Conservation (phyloP, 2,113 vertebrate genomes). For the Vimba vimba region DNA sequence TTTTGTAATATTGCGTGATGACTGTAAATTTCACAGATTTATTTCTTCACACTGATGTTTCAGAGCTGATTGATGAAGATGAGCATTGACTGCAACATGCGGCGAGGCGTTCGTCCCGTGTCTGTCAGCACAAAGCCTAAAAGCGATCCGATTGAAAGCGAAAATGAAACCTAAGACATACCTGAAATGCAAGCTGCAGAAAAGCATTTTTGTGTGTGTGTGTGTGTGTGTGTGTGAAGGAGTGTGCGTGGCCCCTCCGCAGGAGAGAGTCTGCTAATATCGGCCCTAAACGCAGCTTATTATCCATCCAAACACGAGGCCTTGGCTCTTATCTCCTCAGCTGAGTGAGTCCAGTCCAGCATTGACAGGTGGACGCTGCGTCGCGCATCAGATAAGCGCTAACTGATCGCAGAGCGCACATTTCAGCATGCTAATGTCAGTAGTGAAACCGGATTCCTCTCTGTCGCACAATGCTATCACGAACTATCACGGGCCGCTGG, state of each 20-base stretch:
- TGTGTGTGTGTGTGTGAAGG: slow-evolving; percentile 28
- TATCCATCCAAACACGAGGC: slow-evolving; percentile 47
- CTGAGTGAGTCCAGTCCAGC: slow-evolving; percentile 47
- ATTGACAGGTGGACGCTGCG: slow-evolving; percentile 48
- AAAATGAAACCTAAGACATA: not conserved
- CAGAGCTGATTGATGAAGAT: not conserved
- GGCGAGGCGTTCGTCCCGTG: not conserved
- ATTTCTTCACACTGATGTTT: not conserved
- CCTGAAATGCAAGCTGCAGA: slow-evolving; percentile 17
- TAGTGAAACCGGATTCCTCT: slow-evolving; percentile 66
- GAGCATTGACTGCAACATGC: not conserved
- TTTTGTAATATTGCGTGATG: no score
- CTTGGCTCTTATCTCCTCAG: slow-evolving; percentile 46
- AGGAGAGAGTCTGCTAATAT: slow-evolving; percentile 49
- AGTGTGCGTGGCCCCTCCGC: not conserved
- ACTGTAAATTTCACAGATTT: no score
- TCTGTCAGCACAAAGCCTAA: slow-evolving; percentile 7
- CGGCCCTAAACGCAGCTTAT: slow-evolving; percentile 46
- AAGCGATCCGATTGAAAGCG: not conserved
- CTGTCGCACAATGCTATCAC: slow-evolving; percentile 51
- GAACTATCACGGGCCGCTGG: not conserved
- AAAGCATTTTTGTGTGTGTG: slow-evolving; percentile 20
- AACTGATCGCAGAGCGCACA: slow-evolving; percentile 32
- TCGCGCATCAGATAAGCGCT: slow-evolving; percentile 45
- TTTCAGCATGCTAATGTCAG: slow-evolving; percentile 57